These are phyloP conservation scores for Coendou prehensilis DNA, from an alignment of 2,797 vertebrate species.

Conservation along the genomic window DNA sequence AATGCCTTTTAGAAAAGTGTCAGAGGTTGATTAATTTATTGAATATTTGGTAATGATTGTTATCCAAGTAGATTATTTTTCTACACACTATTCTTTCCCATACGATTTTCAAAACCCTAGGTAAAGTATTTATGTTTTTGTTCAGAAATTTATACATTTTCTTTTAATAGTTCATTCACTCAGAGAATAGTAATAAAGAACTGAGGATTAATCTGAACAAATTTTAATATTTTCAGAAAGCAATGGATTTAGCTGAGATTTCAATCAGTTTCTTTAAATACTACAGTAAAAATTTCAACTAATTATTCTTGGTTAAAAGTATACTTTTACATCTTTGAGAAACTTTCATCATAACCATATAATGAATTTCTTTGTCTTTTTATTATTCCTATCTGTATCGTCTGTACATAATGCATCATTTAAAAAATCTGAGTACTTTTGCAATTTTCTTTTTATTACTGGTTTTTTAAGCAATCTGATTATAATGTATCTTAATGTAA, in stretches of 20 bases:
- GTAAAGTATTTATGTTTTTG: neutral
- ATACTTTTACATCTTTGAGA: neutral
- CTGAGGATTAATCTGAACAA: neutral
- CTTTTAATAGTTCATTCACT: slow-evolving; percentile 13
- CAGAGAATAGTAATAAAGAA: slow-evolving; percentile 20
- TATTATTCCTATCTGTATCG: slow-evolving; percentile 25
- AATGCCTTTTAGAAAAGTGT: slow-evolving; percentile 4
- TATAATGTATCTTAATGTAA: neutral
- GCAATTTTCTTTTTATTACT: slow-evolving; percentile 29
- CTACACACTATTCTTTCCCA: neutral
- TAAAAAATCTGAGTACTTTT: neutral
- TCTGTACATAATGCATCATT: neutral
- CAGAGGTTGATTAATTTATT: neutral
- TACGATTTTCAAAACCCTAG: slow-evolving; percentile 18
- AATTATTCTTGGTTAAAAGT: slow-evolving; percentile 5
- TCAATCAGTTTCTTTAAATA: slow-evolving; percentile 10
- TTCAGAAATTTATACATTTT: slow-evolving; percentile 26
- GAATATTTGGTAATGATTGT: neutral
- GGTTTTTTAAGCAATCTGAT: slow-evolving; percentile 35
- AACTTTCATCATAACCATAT: neutral
- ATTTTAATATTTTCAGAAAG: slow-evolving; percentile 54
- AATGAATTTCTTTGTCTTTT: slow-evolving; percentile 20
- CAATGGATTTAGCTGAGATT: neutral
- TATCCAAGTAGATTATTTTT: neutral
- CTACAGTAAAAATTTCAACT: neutral